Evolutionary conservation across 2,888 invertebrate species (phyloP), one percentile per base, ranked within the genome.

Genomic region (Pheosia tremula): DNA sequence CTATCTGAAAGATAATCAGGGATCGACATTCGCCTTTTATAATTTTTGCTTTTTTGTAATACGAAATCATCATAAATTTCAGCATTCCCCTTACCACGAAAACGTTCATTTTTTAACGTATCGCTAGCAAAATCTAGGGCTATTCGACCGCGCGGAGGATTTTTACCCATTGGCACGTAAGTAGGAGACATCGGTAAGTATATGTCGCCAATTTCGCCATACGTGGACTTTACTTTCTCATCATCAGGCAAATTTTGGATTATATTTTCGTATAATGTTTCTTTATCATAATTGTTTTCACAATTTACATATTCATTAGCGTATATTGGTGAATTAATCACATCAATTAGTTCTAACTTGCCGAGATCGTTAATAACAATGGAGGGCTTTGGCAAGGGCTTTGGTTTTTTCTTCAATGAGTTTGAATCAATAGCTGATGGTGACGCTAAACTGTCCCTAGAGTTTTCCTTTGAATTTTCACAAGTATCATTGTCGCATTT

Each of bases 171-270:
- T 37, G 39, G 4, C 38, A 54, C 11, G 38, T 54, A 38, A 11
- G 54, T n/a, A 54, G 64, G 37, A 63, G 54, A n/a, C 54, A 56
- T 56, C 2, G 56, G 24, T 45, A 56, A 36, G 36, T 56, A 56
- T n/a, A 47, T 47, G 47, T 47, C 47, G 5, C 56, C 50, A 43
- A 58, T 50, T 10, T 37, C 52, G 7, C 53, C 60, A 53, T 54
- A 43, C 57, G 60, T 59, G 49, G 71, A 68, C 63, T 69, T 76
- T 38, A 72, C 79, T 72, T 86, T 87, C 60, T 78, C 73, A 61
- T 87, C 85, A 67, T 85, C 82, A 1, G 83, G 77, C 50, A 85
- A 64, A 68, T 85, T 88, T 24, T 41, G 58, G 52, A 52, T 59
- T 36, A 72, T 57, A 59, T 77, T 77, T 71, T 60, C 63, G 56